Evolutionary conservation across 2,797 vertebrate species (phyloP).

Genomic region (Cyclura pinguis): DNA sequence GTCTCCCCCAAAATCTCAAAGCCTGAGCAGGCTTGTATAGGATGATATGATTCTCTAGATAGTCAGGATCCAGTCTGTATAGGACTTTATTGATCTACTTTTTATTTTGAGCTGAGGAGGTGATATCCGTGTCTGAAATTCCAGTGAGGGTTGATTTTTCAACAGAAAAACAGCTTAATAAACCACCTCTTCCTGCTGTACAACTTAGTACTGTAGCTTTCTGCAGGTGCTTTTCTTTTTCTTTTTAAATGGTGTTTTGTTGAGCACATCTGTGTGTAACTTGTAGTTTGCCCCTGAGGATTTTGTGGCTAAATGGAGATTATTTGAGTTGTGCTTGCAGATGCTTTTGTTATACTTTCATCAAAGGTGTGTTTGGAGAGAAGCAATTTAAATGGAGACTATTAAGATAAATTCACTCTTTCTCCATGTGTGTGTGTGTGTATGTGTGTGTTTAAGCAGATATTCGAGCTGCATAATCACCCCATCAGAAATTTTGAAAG

Average conservation of each 20-base stretch:
- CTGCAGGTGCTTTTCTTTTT: background rate
- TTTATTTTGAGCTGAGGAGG: background rate
- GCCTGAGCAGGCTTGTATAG: too few species aligned
- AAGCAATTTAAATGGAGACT: background rate
- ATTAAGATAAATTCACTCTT: background rate
- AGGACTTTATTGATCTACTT: too few species aligned
- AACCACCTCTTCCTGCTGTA: background rate
- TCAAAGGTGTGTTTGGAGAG: conserved; percentile 7
- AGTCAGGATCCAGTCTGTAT: too few species aligned
- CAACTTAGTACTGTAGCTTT: background rate
- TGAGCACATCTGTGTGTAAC: background rate
- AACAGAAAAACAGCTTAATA: background rate
- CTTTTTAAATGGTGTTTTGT: background rate
- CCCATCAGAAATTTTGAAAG: too few species aligned
- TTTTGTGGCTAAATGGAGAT: background rate
- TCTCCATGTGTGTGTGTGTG: too few species aligned
- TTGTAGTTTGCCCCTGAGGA: conserved; percentile 7
- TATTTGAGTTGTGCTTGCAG: background rate
- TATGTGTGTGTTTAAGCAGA: too few species aligned
- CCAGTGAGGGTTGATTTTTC: background rate
- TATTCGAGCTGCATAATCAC: too few species aligned
- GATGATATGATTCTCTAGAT: too few species aligned
- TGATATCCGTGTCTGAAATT: background rate
- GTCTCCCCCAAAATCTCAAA: too few species aligned
- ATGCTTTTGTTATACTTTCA: background rate